Conservation (phyloP, 30 jellyfish, hydroid and myxozoan species). For the Hydra vulgaris region DNA sequence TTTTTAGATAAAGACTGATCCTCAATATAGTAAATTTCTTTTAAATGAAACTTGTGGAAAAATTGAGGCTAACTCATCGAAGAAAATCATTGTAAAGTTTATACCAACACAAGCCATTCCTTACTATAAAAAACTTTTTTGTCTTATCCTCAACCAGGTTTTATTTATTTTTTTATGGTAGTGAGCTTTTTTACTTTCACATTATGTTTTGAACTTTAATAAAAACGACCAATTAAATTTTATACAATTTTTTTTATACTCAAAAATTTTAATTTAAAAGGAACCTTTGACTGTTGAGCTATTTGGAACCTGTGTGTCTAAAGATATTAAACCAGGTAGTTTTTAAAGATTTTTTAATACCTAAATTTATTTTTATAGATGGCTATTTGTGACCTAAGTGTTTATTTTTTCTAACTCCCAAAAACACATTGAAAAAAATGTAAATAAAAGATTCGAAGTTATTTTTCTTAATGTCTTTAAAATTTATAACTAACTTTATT, state of each 20-base stretch:
- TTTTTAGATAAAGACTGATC: constrained; percentile 47
- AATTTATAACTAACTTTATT: too few relatives aligned
- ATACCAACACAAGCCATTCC: constrained; percentile 52
- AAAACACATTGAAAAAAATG: too few relatives aligned
- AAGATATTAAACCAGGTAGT: constrained; percentile 53
- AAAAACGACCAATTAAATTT: too few relatives aligned
- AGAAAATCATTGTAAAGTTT: constrained; percentile 48
- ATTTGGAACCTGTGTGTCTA: constrained; percentile 75
- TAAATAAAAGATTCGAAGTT: too few relatives aligned
- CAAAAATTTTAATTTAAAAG: constrained; percentile 13
- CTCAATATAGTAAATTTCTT: constrained; percentile 36
- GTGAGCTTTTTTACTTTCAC: too few relatives aligned
- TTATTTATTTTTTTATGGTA: not conserved
- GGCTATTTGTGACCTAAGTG: too few relatives aligned
- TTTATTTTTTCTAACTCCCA: too few relatives aligned
- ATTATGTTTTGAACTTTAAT: too few relatives aligned
- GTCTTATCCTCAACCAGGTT: constrained; percentile 76
- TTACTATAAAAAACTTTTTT: constrained; percentile 44
- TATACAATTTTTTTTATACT: not conserved
- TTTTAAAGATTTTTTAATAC: not conserved
- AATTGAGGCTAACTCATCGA: constrained; percentile 34
- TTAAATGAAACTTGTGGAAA: constrained; percentile 38
- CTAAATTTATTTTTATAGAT: not conserved
- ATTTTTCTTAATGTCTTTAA: too few relatives aligned
- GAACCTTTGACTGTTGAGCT: constrained; percentile 46